Evolutionary conservation across 2,113 vertebrate species (phyloP), one percentile per base, ranked within the genome.

Genomic region (Eleginops maclovinus): DNA sequence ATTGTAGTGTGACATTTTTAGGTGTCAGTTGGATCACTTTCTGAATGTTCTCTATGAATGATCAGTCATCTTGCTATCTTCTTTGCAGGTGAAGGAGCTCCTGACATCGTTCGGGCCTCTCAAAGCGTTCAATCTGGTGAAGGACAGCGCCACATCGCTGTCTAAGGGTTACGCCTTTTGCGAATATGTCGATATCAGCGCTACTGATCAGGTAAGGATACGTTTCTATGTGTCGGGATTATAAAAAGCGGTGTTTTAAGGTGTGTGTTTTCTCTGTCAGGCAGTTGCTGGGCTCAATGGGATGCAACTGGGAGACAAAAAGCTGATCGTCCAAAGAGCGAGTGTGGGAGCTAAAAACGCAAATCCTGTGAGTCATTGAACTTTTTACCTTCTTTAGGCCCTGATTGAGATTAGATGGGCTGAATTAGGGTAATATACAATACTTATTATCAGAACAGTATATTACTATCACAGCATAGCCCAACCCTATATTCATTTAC

Each of bases 141-240:
- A 95, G 86, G 95, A 95, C 94, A 94, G 94, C 85, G 92, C 95
- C 69, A 95, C 94, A 28, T 95, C 94, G 65, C 91, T 94, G 90
- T 95, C 95, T 2, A 95, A 95, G 86, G 95, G 95, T 77, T 95
- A 95, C 75, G 93, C 95, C 88, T 95, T 95, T 71, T 95, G 95
- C 55, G 94, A 95, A 79, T 95, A 95, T 2, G 93, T 94, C 0
- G 94, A 95, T 72, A 46, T 94, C 88, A 82, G 92, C 66, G 92
- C 94, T 67, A 95, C 94, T 5, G 94, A 95, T 54, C 94, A 95
- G 93, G 94, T 95, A 84, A 46, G 2, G 0, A 5, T 21, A 7
- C 40, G 19, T 5, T 50, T 50, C 15, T 3, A 22, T 11, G 8
- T 21, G 21, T 19, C 16, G 6, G 15, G 24, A 9, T 53, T 0